phyloP scores from a whole-genome alignment of 2,888 invertebrate species.

The Fragum sueziense region DNA sequence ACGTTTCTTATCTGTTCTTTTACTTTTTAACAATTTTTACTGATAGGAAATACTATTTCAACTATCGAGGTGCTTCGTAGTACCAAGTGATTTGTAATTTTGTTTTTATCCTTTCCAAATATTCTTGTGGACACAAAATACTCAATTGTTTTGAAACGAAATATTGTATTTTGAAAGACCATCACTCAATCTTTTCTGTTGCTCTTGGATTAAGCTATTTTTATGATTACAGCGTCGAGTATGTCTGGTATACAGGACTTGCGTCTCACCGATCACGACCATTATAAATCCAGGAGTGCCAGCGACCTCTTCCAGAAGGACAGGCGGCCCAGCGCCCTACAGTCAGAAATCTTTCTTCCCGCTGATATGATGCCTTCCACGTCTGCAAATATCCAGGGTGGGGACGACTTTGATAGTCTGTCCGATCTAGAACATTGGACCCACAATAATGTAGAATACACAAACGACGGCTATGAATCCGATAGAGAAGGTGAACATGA shows the following conservation, averaged over 20 bases:
- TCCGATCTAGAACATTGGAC: slow-evolving; percentile 47
- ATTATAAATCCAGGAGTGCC: slow-evolving; percentile 32
- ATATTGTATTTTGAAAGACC: too few relatives aligned
- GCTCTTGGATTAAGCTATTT: too few relatives aligned
- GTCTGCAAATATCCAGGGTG: slow-evolving; percentile 5
- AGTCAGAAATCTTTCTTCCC: slow-evolving; percentile 65
- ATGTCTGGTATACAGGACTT: slow-evolving; percentile 50
- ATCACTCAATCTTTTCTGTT: too few relatives aligned
- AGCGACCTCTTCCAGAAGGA: slow-evolving; percentile 40
- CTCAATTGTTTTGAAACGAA: too few relatives aligned
- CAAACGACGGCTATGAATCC: slow-evolving; percentile 45
- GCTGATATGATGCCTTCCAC: slow-evolving; percentile 2
- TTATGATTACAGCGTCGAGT: slow-evolving; percentile 48
- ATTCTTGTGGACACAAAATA: too few relatives aligned
- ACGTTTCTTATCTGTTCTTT: too few relatives aligned
- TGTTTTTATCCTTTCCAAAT: too few relatives aligned
- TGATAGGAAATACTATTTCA: too few relatives aligned
- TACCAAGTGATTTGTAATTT: too few relatives aligned
- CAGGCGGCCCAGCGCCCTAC: slow-evolving; percentile 49
- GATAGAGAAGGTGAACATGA: slow-evolving; percentile 40
- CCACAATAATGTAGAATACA: slow-evolving; percentile 3
- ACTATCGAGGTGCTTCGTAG: too few relatives aligned
- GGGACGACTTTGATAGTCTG: slow-evolving; percentile 50
- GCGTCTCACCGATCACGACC: slow-evolving; percentile 33
- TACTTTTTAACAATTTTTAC: too few relatives aligned